Conservation (phyloP, 2,113 vertebrate species). For the Vulpes ferrilata region DNA sequence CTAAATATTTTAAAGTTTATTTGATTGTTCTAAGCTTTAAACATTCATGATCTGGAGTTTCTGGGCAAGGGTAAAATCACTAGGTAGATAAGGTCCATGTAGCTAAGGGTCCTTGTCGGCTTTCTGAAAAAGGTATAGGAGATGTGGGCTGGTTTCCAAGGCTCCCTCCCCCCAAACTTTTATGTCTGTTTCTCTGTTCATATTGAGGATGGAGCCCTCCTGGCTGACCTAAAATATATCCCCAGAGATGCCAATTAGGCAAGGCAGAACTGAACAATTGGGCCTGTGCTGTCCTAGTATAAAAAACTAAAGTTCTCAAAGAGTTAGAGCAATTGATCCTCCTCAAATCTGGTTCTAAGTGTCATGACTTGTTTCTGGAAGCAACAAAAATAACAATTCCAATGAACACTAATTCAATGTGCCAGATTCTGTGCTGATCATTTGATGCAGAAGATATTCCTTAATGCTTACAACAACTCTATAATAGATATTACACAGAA, state of each 20-base stretch:
- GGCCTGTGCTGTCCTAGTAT: background rate
- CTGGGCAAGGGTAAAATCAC: background rate
- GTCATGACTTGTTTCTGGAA: conserved; percentile 35
- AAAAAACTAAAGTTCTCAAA: conserved; percentile 55
- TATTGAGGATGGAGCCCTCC: background rate
- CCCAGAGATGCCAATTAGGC: background rate
- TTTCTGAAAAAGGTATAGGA: background rate
- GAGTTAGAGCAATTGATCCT: background rate
- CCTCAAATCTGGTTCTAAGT: background rate
- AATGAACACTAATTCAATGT: background rate
- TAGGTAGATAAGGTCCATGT: background rate
- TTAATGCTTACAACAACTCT: background rate
- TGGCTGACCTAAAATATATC: background rate
- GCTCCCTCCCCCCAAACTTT: background rate
- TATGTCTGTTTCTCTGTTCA: conserved; percentile 34
- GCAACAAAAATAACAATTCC: background rate
- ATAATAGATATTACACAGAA: background rate
- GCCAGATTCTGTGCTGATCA: background rate
- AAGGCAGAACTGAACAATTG: background rate
- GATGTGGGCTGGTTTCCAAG: background rate
- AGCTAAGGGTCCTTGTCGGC: background rate
- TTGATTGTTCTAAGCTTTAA: conserved; percentile 27
- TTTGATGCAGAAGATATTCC: background rate
- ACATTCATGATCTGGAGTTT: background rate
- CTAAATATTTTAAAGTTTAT: conserved; percentile 37